Evolutionary conservation across 2,113 vertebrate species (phyloP).

Genomic region (Bos javanicus): DNA sequence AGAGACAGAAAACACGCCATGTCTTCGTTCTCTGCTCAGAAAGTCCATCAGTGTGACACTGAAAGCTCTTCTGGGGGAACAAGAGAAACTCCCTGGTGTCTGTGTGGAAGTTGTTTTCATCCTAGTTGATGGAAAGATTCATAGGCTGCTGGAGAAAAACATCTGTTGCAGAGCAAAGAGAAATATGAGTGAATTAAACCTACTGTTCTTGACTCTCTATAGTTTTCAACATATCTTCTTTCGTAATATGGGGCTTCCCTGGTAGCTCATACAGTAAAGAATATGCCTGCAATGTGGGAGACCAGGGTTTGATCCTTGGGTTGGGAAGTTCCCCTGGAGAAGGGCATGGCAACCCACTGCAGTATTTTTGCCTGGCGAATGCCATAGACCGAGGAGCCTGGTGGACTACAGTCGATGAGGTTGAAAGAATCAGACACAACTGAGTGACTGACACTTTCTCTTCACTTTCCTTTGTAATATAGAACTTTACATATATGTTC

Average conservation of each 20-base stretch:
- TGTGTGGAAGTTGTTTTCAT: not conserved
- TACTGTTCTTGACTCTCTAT: not conserved
- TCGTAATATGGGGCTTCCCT: not conserved
- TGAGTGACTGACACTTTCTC: not conserved
- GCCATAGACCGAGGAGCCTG: accelerated
- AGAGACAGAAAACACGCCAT: not conserved
- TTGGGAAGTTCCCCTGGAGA: not conserved
- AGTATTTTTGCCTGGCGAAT: not conserved
- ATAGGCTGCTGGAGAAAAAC: not conserved
- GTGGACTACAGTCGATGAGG: not conserved
- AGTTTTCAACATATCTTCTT: not conserved
- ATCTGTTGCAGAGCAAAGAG: not conserved
- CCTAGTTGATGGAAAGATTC: not conserved
- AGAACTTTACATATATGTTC: not conserved
- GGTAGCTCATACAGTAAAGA: not conserved
- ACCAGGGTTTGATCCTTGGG: not conserved
- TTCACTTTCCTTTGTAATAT: not conserved
- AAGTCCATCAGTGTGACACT: not conserved
- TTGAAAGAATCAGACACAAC: not conserved
- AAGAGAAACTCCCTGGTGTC: not conserved
- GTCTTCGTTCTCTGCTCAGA: not conserved
- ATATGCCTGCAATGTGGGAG: not conserved
- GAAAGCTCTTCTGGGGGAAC: not conserved
- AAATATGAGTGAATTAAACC: not conserved
- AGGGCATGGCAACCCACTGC: not conserved